Base-by-base conservation (phyloP, 1,140 invertebrate genomes). In the Drosophila kanapiae region DNA sequence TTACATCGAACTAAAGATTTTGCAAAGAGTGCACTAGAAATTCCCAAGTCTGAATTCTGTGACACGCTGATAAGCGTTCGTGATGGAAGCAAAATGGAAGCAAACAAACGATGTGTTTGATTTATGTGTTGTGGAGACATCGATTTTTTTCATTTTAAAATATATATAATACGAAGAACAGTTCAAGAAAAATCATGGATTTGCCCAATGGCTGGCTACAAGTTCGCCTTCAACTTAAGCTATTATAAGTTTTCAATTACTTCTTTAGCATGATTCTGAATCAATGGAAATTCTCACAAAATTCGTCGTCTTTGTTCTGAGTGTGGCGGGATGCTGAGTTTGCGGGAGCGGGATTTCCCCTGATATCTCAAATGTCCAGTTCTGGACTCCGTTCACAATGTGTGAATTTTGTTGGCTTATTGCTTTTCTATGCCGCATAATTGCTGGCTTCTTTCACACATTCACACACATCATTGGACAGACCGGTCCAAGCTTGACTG, bases 401-500 rank as follows among this genome's bases (percentile, higher is more conserved):
- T 87, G 84, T 87, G 84, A 88, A 88, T 87, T 87, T 84, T 87
- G 83, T 87, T 87, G 84, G 83, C 84, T 87, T 87, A 87, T 87
- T 87, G 84, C 83, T 88, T 84, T 87, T 87, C 77, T 84, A 88
- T 87, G 84, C 80, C 85, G 84, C 84, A 87, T 87, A 87, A 87
- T 87, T 88, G 84, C 84, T 84, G 84, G 80, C 84, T 88, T 88
- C 85, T 87, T 87, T 87, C 69, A 72, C 77, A 82, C 64, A 78
- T 62, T 63, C 76, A 57, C 76, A 78, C 75, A 78, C 75, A 78
- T 88, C 75, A 87, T 82, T 87, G 80, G 53, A 42, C 60, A 62
- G 48, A 31, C 48, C 48, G 27, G 45, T 29, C 31, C 9, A 48
- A 13, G 35, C 45, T 9, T 35, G n/a, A 38, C 18, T 56, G 57